Evolutionary conservation across 2,797 vertebrate genomes (phyloP).

Genomic region (Lagocephalus sceleratus): DNA sequence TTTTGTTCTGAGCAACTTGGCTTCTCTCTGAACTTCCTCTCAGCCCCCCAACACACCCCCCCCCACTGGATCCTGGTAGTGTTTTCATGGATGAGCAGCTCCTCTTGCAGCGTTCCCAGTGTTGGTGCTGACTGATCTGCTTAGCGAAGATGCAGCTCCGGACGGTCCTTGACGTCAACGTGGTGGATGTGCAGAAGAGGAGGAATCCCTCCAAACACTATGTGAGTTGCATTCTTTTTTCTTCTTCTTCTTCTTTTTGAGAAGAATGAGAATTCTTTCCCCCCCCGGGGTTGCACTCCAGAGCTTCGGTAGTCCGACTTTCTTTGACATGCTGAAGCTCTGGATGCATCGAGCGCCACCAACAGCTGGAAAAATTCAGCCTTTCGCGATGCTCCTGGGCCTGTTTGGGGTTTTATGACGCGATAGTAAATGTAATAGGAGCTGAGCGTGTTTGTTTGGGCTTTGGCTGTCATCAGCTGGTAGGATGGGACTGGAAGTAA

Average conservation of each 20-base stretch:
- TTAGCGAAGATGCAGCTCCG: slow-evolving; percentile 82
- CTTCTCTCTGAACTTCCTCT: neutral
- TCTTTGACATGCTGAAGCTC: no score
- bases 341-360: no score
- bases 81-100: slow-evolving; percentile 46
- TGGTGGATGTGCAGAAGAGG: slow-evolving; percentile 92
- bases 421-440: neutral
- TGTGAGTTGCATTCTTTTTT: slow-evolving; percentile 75
- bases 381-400: neutral
- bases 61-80: neutral
- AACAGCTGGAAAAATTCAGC: neutral
- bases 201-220: slow-evolving; percentile 93
- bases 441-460: neutral
- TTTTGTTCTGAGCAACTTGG: slow-evolving; percentile 3
- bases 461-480: slow-evolving; percentile 3
- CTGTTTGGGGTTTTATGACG: neutral
- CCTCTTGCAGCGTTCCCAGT: slow-evolving; percentile 12
- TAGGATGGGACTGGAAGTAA: neutral
- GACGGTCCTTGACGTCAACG: slow-evolving; percentile 84
- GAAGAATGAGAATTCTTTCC: no score
- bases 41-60: neutral
- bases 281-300: no score
- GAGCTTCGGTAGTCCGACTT: no score
- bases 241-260: no score
- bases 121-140: slow-evolving; percentile 19